Conservation (phyloP, 1,140 invertebrate genomes). For the Megalopta genalis region DNA sequence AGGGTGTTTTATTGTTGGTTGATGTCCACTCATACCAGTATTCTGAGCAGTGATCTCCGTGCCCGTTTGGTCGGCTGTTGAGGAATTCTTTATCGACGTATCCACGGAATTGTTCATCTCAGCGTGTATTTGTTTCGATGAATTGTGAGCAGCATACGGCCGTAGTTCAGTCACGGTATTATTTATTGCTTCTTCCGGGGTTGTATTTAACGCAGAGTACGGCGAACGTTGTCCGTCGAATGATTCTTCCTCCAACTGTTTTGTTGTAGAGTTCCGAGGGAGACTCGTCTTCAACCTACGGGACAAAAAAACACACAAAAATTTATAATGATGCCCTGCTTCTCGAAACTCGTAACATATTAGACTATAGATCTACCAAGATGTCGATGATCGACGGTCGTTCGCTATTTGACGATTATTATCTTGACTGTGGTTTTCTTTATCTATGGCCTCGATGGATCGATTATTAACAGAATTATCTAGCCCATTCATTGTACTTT, state of each 20-base stretch:
- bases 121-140: constrained; percentile 24
- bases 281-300: constrained; percentile 54
- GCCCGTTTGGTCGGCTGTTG: constrained; percentile 50
- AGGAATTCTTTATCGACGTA: constrained; percentile 41
- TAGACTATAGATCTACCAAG: constrained; percentile 60
- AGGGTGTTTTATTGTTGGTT: neutral
- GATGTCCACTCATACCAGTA: constrained; percentile 22
- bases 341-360: neutral
- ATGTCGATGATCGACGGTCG: constrained; percentile 71
- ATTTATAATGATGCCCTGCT: neutral
- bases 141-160: constrained; percentile 21
- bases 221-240: constrained; percentile 57
- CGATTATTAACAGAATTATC: constrained; percentile 43
- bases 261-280: constrained; percentile 13
- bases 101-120: constrained; percentile 33
- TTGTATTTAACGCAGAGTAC: constrained; percentile 49
- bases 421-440: constrained; percentile 70
- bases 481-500: constrained; percentile 36
- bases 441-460: constrained; percentile 62
- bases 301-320: neutral
- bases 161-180: constrained; percentile 66
- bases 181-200: constrained; percentile 54
- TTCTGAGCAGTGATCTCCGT: constrained; percentile 37
- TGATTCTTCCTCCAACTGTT: constrained; percentile 48
- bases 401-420: constrained; percentile 41